Conservation (phyloP, 2,888 invertebrate species). For the Brachyptera risi region DNA sequence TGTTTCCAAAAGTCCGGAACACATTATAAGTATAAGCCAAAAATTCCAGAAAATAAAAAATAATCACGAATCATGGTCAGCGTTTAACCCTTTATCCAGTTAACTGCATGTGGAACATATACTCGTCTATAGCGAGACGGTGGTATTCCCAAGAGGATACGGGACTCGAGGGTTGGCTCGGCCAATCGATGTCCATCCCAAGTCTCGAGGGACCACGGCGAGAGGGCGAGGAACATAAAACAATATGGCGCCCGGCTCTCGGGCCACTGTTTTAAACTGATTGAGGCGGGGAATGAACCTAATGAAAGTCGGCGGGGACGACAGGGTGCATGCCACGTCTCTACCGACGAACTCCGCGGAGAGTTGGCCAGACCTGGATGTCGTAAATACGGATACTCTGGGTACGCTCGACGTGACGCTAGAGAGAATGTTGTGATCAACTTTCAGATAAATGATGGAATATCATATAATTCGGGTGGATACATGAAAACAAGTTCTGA, state of each 20-base stretch:
- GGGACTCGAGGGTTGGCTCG: conserved; percentile 9
- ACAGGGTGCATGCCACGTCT: too few species aligned
- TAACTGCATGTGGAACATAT: conserved; percentile 28
- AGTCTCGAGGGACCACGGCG: conserved; percentile 21
- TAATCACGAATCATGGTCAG: too few species aligned
- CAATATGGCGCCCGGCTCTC: conserved; percentile 30
- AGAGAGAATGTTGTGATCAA: too few species aligned
- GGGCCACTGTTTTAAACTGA: conserved; percentile 30
- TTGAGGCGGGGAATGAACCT: conserved; percentile 31
- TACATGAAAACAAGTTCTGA: too few species aligned
- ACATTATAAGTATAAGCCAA: too few species aligned
- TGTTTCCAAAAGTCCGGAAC: too few species aligned
- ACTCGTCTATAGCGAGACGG: neutral
- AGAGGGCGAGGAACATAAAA: conserved; percentile 30
- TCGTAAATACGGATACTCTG: conserved; percentile 19
- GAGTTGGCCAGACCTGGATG: conserved; percentile 6
- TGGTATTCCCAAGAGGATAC: conserved; percentile 20
- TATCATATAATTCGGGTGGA: too few species aligned
- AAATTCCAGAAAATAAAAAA: too few species aligned
- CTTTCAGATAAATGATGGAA: too few species aligned
- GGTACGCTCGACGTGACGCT: too few species aligned
- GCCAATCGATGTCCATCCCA: conserved; percentile 30
- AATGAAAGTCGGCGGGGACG: conserved; percentile 30
- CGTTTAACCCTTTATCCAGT: conserved; percentile 29
- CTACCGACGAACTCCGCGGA: neutral